Evolutionary conservation across 2,888 invertebrate species (phyloP), one percentile per base, ranked within the genome.

Genomic region (Melieria crassipennis): DNA sequence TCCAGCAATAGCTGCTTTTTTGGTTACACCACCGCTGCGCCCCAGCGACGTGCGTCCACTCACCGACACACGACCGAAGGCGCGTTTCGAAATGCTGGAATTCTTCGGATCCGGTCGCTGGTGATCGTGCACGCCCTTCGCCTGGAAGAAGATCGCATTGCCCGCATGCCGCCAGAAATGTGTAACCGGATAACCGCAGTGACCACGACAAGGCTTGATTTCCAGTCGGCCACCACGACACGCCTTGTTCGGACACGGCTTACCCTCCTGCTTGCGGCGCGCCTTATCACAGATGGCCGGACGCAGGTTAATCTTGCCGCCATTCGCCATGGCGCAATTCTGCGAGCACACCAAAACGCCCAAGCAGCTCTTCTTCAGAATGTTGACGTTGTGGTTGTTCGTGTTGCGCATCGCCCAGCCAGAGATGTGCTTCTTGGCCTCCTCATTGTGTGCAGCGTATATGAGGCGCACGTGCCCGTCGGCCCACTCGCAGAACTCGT

Each of bases 321-420:
- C 96, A 75, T 92, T 93, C 1, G 94, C 91, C 73, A 96, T 86
- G 46, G 92, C 89, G 83, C 98, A 98, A 68, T 94, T 89, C 79
- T 91, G 89, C 0, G 94, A 94, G 87, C 98, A 98, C 9, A 97
- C 92, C 7, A 98, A 89, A 3, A 98, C 98, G 0, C 98, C 98
- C 1, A 98, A 89, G 81, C 98, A 95, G 84, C 94, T 94, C 84
- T 95, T 95, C 88, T 95, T 95, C 66, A 95, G 87, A 75, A 95
- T 95, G 86, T 95, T 95, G 9, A 96, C 97, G 85, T 98, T 98
- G 88, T 98, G 98, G 87, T 98, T 98, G 88, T 98, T 98, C 46
- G 98, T 98, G 87, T 98, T 98, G 72, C 98, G 88, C 98, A 98
- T 98, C 30, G 98, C 98, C 98, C 98, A 98, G 55, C 98, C 95